Evolutionary conservation across 2,113 vertebrate genomes (phyloP).

Genomic region (Electrona antarctica): DNA sequence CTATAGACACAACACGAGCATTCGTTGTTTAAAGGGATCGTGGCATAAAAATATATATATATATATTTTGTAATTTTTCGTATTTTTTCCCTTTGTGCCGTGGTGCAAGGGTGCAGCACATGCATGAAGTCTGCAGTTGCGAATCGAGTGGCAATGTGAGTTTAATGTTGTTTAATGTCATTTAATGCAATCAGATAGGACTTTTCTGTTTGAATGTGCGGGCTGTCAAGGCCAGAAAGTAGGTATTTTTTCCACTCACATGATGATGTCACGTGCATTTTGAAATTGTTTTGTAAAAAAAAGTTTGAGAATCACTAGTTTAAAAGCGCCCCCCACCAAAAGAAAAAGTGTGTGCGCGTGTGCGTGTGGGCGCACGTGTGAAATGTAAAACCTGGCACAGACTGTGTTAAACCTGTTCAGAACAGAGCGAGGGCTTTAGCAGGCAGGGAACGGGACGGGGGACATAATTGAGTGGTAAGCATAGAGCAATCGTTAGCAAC

Average conservation of each 20-base stretch:
- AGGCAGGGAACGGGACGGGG: conserved; percentile 50
- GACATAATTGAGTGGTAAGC: conserved; percentile 76
- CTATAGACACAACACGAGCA: conserved; percentile 25
- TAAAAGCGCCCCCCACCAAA: conserved; percentile 16
- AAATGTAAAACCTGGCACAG: conserved; percentile 34
- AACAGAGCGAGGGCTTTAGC: conserved; percentile 36
- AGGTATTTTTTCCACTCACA: no score
- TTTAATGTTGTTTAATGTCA: no score
- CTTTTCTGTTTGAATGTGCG: no score
- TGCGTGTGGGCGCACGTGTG: background rate
- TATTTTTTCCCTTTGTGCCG: no score
- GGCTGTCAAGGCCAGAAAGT: no score
- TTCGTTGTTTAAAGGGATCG: conserved; percentile 13
- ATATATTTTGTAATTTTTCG: no score
- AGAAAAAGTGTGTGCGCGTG: conserved; percentile 1
- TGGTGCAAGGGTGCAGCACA: no score
- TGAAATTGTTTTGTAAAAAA: background rate
- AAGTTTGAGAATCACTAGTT: conserved; percentile 8
- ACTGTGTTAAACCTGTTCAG: conserved; percentile 50
- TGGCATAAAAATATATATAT: no score
- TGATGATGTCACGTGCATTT: background rate
- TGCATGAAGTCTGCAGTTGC: no score
- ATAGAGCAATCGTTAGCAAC: conserved; percentile 60
- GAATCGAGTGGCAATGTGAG: no score
- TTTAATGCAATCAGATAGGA: no score